These are phyloP conservation scores for Catocala fraxini DNA, from an alignment of 2,888 invertebrate species.

Conservation along the genomic window DNA sequence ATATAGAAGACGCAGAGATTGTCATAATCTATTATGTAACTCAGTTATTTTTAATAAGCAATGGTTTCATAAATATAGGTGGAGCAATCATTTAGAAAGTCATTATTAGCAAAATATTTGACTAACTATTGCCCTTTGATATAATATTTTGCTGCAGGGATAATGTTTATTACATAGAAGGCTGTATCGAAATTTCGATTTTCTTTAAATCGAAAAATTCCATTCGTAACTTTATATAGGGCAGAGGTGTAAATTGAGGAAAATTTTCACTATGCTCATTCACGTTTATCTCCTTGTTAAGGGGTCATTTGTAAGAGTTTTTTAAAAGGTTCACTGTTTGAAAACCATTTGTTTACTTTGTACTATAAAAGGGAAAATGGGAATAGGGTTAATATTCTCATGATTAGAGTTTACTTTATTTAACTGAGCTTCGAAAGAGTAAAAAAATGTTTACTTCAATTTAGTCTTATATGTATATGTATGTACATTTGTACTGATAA, in stretches of 20 bases:
- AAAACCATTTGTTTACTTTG: constrained; percentile 52
- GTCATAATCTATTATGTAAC: constrained; percentile 20
- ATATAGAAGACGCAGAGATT: constrained; percentile 17
- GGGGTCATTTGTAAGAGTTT: constrained; percentile 50
- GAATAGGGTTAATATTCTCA: constrained; percentile 14
- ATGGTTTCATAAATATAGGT: background rate
- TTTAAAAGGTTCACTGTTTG: constrained; percentile 50
- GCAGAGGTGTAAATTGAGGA: constrained; percentile 52
- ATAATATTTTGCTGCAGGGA: constrained; percentile 4
- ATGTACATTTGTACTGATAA: too few relatives aligned
- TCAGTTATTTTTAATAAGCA: constrained; percentile 11
- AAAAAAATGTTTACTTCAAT: too few relatives aligned
- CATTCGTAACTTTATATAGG: constrained; percentile 43
- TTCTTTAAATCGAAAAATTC: constrained; percentile 43
- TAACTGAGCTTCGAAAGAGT: too few relatives aligned
- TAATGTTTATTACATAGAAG: constrained; percentile 4
- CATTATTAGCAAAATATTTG: too few relatives aligned
- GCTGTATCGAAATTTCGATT: constrained; percentile 41
- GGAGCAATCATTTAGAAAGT: background rate
- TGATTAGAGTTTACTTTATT: background rate
- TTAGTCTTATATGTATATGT: too few relatives aligned
- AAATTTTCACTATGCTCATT: constrained; percentile 58
- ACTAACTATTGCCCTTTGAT: background rate
- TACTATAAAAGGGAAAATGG: constrained; percentile 38
- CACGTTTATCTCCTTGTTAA: constrained; percentile 57